These are phyloP conservation scores for Horisme vitalbata DNA, from an alignment of 2,888 invertebrate genomes.

Conservation along the genomic window DNA sequence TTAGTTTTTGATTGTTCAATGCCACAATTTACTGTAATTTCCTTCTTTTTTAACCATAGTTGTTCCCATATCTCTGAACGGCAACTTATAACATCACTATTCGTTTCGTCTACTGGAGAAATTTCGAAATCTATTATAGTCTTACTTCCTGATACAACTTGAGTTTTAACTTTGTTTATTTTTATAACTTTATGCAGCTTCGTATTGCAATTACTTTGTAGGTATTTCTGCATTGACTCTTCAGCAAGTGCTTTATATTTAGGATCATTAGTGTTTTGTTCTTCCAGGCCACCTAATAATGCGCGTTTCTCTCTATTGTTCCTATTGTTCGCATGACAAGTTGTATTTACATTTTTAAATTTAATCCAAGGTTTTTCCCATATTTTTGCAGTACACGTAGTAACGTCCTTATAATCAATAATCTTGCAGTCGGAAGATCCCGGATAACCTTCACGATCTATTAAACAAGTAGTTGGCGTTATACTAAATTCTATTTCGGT, in stretches of 20 bases:
- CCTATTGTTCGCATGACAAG: constrained; percentile 31
- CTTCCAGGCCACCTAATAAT: constrained; percentile 20
- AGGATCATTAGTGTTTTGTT: constrained; percentile 37
- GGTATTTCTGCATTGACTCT: constrained; percentile 41
- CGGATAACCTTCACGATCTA: constrained; percentile 14
- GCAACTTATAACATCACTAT: constrained; percentile 31
- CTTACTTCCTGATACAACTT: constrained; percentile 37
- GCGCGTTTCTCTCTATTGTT: constrained; percentile 24
- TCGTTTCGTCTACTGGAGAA: constrained; percentile 6
- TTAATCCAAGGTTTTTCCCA: constrained; percentile 36
- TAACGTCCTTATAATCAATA: constrained; percentile 17
- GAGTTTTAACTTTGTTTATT: constrained; percentile 36
- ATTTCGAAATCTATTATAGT: constrained; percentile 38
- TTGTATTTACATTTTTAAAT: constrained; percentile 37
- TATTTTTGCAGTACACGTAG: constrained; percentile 34
- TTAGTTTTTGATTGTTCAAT: constrained; percentile 19
- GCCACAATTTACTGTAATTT: constrained; percentile 18
- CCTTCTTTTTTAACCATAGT: constrained; percentile 34
- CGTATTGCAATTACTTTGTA: constrained; percentile 17
- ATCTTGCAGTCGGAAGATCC: constrained; percentile 13
- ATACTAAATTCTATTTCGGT: constrained; percentile 80
- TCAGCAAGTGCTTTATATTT: constrained; percentile 34
- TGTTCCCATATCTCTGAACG: constrained; percentile 37
- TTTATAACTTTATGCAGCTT: constrained; percentile 20
- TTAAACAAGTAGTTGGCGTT: constrained; percentile 55